These are phyloP conservation scores for Macrosteles quadrilineatus DNA, from an alignment of 1,140 invertebrate genomes.

Conservation along the genomic window DNA sequence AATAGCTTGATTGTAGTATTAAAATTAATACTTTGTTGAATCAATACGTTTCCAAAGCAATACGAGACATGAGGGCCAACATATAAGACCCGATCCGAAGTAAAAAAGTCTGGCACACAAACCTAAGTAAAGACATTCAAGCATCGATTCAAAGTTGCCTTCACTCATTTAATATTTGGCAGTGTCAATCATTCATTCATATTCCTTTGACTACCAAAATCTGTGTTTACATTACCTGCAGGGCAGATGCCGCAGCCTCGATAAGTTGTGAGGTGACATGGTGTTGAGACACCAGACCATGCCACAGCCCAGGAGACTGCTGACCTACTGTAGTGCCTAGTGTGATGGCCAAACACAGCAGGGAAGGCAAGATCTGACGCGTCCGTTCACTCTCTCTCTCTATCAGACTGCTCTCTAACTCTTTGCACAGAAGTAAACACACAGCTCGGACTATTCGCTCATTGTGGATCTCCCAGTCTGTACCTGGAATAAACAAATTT, in stretches of 20 bases:
- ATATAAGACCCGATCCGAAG: no score
- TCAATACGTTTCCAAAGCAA: no score
- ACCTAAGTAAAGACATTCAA: no score
- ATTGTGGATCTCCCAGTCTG: background rate
- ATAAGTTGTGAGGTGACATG: conserved; percentile 17
- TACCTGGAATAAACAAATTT: no score
- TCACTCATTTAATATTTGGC: no score
- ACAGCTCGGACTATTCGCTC: conserved; percentile 7
- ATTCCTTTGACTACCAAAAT: no score
- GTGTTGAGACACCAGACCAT: background rate
- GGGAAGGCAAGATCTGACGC: background rate
- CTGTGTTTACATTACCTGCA: background rate
- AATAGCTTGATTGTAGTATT: no score
- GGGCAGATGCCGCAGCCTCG: background rate
- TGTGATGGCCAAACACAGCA: conserved; percentile 1
- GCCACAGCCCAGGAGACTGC: background rate
- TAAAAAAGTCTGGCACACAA: no score
- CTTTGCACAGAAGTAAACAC: background rate
- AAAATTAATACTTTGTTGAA: no score
- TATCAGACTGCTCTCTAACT: background rate
- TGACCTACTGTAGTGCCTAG: background rate
- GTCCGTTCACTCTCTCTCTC: background rate
- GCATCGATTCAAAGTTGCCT: no score
- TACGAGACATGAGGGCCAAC: no score
- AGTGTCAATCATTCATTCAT: no score